Conservation (phyloP, 2,113 vertebrate species). For the Okapia johnstoni region DNA sequence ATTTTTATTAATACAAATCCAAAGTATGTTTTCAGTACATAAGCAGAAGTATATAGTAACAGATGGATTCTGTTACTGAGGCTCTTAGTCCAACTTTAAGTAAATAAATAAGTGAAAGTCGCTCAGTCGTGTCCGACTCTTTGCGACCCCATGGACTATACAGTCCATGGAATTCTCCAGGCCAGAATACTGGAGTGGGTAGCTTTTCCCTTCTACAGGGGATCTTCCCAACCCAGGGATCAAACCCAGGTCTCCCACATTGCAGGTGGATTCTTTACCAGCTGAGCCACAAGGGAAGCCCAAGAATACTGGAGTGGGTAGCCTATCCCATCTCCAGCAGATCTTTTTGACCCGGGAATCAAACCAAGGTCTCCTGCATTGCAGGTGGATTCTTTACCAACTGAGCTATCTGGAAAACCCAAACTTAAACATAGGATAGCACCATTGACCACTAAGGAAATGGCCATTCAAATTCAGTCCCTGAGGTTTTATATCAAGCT, state of each 20-base stretch:
- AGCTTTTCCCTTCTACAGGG: neutral
- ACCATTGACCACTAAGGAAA: neutral
- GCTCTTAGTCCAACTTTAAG: neutral
- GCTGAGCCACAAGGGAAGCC: too few species aligned
- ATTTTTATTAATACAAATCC: neutral
- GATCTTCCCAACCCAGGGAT: neutral
- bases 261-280: too few species aligned
- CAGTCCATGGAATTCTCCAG: neutral
- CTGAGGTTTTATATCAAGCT: neutral
- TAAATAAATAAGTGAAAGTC: neutral
- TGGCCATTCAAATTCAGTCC: neutral
- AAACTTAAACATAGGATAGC: neutral
- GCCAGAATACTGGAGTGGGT: neutral
- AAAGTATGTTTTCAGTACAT: neutral
- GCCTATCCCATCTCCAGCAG: too few species aligned
- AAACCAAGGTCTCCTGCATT: fast-evolving
- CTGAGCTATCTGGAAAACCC: neutral
- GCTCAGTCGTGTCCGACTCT: neutral
- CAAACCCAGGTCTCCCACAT: too few species aligned
- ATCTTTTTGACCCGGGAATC: neutral
- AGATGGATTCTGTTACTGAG: neutral
- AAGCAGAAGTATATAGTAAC: neutral
- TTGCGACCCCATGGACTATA: neutral
- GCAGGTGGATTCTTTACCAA: neutral
- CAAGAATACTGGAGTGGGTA: too few species aligned